These are phyloP conservation scores for Laupala kohalensis DNA, from an alignment of 1,140 invertebrate genomes.

Conservation along the genomic window DNA sequence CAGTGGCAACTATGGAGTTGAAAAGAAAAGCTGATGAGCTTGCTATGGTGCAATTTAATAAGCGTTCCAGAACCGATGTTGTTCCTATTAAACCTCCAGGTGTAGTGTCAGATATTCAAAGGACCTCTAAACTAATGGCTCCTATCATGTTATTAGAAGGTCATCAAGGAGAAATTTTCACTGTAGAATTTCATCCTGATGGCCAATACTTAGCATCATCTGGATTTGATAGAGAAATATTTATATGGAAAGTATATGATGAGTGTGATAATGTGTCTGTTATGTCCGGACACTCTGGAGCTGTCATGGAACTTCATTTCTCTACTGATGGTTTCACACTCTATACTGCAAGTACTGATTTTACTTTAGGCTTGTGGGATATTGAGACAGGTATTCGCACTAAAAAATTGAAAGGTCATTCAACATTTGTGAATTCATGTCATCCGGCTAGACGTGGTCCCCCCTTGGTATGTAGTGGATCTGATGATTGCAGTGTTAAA, in stretches of 20 bases:
- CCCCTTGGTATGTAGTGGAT: conserved; percentile 78
- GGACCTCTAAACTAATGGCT: conserved; percentile 78
- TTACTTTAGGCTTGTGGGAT: conserved; percentile 92
- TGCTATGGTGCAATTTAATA: conserved; percentile 49
- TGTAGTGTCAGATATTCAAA: conserved; percentile 22
- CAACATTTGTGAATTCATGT: conserved; percentile 77
- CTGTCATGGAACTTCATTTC: conserved; percentile 90
- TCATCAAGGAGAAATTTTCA: conserved; percentile 93
- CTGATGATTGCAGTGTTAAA: conserved; percentile 88
- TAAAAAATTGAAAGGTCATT: conserved; percentile 85
- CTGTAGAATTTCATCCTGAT: conserved; percentile 89
- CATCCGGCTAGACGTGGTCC: conserved; percentile 71
- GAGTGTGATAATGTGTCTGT: conserved; percentile 95
- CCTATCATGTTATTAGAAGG: conserved; percentile 96
- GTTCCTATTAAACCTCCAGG: conserved; percentile 40
- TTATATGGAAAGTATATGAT: conserved; percentile 97
- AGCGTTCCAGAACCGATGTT: conserved; percentile 57
- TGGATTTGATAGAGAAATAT: conserved; percentile 94
- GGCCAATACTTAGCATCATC: conserved; percentile 85
- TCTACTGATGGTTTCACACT: conserved; percentile 82
- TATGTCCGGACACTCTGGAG: conserved; percentile 89
- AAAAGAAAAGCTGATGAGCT: conserved; percentile 58
- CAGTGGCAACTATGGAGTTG: conserved; percentile 26
- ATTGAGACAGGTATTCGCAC: conserved; percentile 71
- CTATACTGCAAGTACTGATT: conserved; percentile 90